These are phyloP conservation scores for Toxostoma redivivum DNA, from an alignment of 2,113 vertebrate genomes.

Conservation along the genomic window DNA sequence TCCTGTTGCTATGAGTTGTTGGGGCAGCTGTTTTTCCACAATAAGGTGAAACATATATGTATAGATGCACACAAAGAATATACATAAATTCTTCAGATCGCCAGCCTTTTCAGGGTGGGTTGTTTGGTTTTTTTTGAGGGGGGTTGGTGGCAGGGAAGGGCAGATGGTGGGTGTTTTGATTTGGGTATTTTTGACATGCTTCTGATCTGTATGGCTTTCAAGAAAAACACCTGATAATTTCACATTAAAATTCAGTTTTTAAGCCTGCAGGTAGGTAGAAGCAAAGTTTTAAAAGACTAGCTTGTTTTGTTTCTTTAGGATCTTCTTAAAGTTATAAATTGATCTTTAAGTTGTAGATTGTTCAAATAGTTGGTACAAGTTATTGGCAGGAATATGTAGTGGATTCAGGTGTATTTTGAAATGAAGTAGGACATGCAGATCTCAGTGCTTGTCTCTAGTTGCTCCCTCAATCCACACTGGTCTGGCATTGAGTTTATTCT, in stretches of 20 bases:
- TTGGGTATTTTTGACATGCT: not conserved
- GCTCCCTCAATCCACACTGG: not conserved
- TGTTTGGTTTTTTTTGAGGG: not conserved
- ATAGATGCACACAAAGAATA: not conserved
- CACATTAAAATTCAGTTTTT: not conserved
- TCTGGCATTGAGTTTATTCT: not conserved
- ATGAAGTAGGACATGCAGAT: not conserved
- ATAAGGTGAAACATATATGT: not conserved
- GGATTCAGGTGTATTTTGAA: not conserved
- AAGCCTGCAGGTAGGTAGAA: not conserved
- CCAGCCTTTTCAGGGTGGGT: not conserved
- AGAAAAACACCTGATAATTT: not conserved
- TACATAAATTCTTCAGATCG: not conserved
- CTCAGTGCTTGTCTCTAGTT: not conserved
- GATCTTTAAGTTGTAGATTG: not conserved
- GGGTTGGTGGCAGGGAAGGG: fast-evolving
- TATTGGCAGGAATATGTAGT: not conserved
- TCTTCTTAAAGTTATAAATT: not conserved
- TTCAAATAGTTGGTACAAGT: not conserved
- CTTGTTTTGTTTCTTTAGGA: not conserved
- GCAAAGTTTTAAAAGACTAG: not conserved
- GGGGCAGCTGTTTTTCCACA: not conserved
- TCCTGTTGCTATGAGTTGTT: not conserved
- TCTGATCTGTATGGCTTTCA: not conserved
- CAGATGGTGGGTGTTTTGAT: not conserved